Evolutionary conservation across 1,140 invertebrate species (phyloP), one percentile per base, ranked within the genome.

Genomic region (Apolygus lucorum): DNA sequence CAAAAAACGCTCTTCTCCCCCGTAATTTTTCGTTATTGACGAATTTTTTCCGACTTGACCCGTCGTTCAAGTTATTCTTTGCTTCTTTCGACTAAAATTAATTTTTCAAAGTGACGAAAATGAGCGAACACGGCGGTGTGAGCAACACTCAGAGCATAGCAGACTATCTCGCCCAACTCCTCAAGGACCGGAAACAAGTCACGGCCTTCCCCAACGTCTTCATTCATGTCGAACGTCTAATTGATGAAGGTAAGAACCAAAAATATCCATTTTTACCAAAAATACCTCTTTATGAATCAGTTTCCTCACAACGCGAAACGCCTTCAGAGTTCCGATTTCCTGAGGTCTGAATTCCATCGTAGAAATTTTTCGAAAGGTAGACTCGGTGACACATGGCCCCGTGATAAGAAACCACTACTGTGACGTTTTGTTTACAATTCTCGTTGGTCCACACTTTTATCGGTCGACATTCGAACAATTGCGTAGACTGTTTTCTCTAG

Each of bases 121-220:
- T 72, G 71, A 72, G 68, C 62, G 71, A 72, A 28, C 71, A 72
- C 68, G 54, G 54, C 8, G 54, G 42, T 14, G 52, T 34, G 27
- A 67, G 63, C 62, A 73, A 71, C 67, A 93, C 92, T 81, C 92
- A 95, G 82, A 95, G 92, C 84, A 94, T 95, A 85, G 93, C 96
- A 82, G 98, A 99, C 84, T 99, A 99, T 87, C 87, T 99, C 86
- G 95, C 96, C 81, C 97, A 99, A 85, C 89, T 99, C 83, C 87
- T 99, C 78, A 99, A 99, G 88, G 98, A 99, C 87, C 96, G 97
- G 85, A 99, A 99, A 86, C 96, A 99, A 86, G 87, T 99, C 77
- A 93, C 94, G 77, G 96, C 96, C 79, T 98, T 99, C 84, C 96
- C 98, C 73, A 98, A 97, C 87, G 93, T 99, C 80, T 99, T 99